These are phyloP conservation scores for Seira ritae DNA, from an alignment of 2,888 invertebrate species.

Conservation along the genomic window DNA sequence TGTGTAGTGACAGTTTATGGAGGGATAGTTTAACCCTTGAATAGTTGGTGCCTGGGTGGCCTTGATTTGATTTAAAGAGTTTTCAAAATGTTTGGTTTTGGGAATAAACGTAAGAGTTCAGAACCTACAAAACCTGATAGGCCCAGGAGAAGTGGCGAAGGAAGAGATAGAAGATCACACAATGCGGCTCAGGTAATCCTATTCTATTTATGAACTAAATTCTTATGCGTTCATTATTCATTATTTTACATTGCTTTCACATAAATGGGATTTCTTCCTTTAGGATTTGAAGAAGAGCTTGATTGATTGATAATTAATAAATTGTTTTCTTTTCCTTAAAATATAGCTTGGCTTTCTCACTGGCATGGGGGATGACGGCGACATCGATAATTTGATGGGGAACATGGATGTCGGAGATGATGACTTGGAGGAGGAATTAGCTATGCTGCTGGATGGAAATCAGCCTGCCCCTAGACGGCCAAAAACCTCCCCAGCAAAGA, in stretches of 20 bases:
- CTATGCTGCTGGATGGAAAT: conserved; percentile 79
- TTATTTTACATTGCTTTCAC: neutral
- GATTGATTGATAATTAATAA: neutral
- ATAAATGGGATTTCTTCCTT: conserved; percentile 12
- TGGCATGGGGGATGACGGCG: conserved; percentile 79
- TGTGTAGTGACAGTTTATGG: no score
- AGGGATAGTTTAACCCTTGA: no score
- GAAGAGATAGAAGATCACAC: conserved; percentile 51
- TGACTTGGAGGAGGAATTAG: conserved; percentile 91
- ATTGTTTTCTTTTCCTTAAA: neutral
- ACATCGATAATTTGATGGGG: conserved; percentile 77
- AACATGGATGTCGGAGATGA: conserved; percentile 81
- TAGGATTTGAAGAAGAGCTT: neutral
- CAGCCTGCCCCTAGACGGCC: conserved; percentile 29
- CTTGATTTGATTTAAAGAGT: no score
- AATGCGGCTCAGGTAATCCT: conserved; percentile 74
- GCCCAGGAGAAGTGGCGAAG: conserved; percentile 69
- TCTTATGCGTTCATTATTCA: no score
- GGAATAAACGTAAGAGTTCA: conserved; percentile 74
- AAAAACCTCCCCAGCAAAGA: conserved; percentile 27
- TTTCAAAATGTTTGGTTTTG: conserved; percentile 76
- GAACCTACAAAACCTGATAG: conserved; percentile 56
- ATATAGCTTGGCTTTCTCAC: conserved; percentile 83
- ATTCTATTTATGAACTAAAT: neutral
- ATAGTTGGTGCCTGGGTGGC: no score